Conservation (phyloP, 2,888 invertebrate species). For the Tipula helvola region DNA sequence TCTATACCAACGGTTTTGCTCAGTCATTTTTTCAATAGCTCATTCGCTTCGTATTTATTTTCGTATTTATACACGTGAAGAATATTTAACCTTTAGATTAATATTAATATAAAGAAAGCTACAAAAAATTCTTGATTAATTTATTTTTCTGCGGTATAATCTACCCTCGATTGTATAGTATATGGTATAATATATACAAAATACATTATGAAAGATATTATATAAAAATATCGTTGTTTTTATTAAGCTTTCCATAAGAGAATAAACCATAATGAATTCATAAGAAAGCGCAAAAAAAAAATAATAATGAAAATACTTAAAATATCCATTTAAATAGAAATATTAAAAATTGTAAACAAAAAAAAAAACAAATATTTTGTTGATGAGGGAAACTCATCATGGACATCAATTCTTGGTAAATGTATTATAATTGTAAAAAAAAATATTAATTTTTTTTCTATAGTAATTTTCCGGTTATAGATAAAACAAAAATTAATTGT, state of each 20-base stretch:
- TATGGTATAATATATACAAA: not conserved
- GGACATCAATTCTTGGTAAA: not conserved
- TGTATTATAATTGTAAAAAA: too few relatives aligned
- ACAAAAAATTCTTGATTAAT: not conserved
- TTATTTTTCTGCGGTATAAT: not conserved
- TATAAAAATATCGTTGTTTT: not conserved
- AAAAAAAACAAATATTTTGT: not conserved
- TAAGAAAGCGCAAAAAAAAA: not conserved
- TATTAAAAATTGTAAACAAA: not conserved
- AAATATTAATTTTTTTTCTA: not conserved
- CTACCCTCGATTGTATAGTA: not conserved
- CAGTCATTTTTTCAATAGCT: not conserved
- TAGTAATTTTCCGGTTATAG: not conserved
- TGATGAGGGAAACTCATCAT: not conserved
- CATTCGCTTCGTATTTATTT: not conserved
- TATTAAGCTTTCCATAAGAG: not conserved
- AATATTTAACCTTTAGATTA: not conserved
- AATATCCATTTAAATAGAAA: slow-evolving; percentile 4
- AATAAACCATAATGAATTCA: not conserved
- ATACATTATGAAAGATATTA: too few relatives aligned
- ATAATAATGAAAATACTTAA: not conserved
- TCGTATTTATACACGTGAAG: not conserved
- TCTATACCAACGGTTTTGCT: not conserved
- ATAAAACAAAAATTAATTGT: not conserved
- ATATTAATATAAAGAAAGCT: not conserved